phyloP scores from a whole-genome alignment of 2,888 invertebrate species.

The Microctonus aethiopoides region DNA sequence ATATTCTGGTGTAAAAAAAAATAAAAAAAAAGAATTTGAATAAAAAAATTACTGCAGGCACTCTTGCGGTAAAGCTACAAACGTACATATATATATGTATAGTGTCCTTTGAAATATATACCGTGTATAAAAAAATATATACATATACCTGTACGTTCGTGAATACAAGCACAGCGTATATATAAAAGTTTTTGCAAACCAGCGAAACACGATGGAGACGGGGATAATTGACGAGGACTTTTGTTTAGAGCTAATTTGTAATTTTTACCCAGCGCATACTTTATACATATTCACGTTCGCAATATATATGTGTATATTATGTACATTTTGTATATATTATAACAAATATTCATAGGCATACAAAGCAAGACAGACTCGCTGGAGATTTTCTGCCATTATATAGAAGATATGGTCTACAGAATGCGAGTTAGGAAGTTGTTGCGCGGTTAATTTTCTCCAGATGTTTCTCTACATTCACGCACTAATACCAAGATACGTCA shows the following conservation, averaged over 20 bases:
- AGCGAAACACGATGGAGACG: conserved; percentile 17
- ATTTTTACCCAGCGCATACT: conserved; percentile 11
- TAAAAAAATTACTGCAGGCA: background rate
- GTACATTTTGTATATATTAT: background rate
- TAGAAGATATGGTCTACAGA: conserved; percentile 9
- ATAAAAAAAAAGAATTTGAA: background rate
- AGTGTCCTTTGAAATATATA: background rate
- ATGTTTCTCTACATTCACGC: conserved; percentile 29
- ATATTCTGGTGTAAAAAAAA: background rate
- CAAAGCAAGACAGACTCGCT: background rate
- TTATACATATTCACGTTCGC: background rate
- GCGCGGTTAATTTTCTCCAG: conserved; percentile 43
- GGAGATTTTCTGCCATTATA: background rate
- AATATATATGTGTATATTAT: background rate
- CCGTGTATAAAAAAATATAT: background rate
- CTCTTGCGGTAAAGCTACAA: too few species aligned
- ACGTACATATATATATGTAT: background rate
- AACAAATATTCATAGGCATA: background rate
- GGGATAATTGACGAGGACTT: conserved; percentile 29
- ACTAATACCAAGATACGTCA: conserved; percentile 25
- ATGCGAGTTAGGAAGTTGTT: conserved; percentile 29
- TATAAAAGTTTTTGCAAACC: conserved; percentile 4
- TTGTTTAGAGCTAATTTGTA: conserved; percentile 23
- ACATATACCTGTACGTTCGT: background rate
- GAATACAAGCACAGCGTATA: background rate